Conservation (phyloP, 2,888 invertebrate genomes). For the Acleris laterana region DNA sequence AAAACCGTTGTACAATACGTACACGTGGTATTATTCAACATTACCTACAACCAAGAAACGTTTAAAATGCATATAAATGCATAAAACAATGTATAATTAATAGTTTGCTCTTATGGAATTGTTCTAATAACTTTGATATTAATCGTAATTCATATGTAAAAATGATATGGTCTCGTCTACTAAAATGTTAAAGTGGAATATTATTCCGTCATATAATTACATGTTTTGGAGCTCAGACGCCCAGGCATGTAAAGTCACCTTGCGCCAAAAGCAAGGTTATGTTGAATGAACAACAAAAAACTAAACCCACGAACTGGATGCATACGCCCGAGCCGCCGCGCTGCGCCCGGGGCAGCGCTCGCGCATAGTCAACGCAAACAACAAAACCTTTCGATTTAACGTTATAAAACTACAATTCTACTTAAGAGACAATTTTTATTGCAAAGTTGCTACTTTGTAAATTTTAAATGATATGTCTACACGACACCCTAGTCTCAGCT, state of each 20-base stretch:
- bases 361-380: conserved; percentile 33
- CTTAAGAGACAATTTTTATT: conserved; percentile 50
- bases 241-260: conserved; percentile 82
- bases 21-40: conserved; percentile 54
- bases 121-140: conserved; percentile 33
- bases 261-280: conserved; percentile 78
- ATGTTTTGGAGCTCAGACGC: conserved; percentile 79
- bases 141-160: conserved; percentile 57
- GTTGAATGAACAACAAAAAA: conserved; percentile 80
- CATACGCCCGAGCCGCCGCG: conserved; percentile 55
- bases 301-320: conserved; percentile 62
- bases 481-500: conserved; percentile 40
- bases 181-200: conserved; percentile 68
- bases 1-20: conserved; percentile 54
- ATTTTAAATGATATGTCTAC: conserved; percentile 63
- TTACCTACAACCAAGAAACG: conserved; percentile 39
- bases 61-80: conserved; percentile 18
- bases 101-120: conserved; percentile 23
- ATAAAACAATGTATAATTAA: conserved; percentile 34
- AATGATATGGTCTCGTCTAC: conserved; percentile 76
- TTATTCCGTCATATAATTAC: conserved; percentile 77
- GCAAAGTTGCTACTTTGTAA: conserved; percentile 47
- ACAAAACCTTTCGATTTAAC: conserved; percentile 47
- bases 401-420: conserved; percentile 49
- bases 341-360: conserved; percentile 16